Conservation (phyloP, 2,888 invertebrate genomes). For the Omphaloscelis lunosa region DNA sequence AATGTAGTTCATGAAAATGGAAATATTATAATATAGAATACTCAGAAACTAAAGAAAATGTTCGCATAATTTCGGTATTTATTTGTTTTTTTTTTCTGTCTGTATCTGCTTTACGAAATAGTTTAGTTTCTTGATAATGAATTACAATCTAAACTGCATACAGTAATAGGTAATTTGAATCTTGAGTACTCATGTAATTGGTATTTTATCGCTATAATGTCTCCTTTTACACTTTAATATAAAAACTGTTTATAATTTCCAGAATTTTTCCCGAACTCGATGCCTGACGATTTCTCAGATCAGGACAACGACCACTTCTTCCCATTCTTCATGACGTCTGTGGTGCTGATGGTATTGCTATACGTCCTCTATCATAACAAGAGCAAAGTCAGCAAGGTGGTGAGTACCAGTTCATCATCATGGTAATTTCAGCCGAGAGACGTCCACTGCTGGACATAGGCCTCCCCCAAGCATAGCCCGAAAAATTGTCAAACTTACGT, state of each 20-base stretch:
- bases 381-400: slow-evolving; percentile 87
- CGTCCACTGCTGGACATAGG: too few species aligned
- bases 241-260: slow-evolving; percentile 64
- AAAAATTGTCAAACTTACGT: neutral
- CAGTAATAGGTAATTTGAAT: neutral
- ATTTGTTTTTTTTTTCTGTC: neutral
- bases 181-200: neutral
- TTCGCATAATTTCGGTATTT: too few species aligned
- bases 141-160: neutral
- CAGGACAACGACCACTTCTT: slow-evolving; percentile 87
- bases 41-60: neutral
- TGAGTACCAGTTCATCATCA: slow-evolving; percentile 70
- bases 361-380: slow-evolving; percentile 88
- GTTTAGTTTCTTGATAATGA: neutral
- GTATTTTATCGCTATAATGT: neutral
- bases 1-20: neutral
- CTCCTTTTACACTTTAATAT: neutral
- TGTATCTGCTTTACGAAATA: neutral
- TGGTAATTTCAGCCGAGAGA: neutral
- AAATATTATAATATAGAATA: neutral
- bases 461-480: neutral
- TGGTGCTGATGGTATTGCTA: slow-evolving; percentile 82
- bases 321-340: slow-evolving; percentile 84
- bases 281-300: slow-evolving; percentile 77
- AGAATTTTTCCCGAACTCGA: slow-evolving; percentile 77